These are phyloP conservation scores for Peromyscus leucopus DNA, from an alignment of 2,113 vertebrate species.

Conservation along the genomic window DNA sequence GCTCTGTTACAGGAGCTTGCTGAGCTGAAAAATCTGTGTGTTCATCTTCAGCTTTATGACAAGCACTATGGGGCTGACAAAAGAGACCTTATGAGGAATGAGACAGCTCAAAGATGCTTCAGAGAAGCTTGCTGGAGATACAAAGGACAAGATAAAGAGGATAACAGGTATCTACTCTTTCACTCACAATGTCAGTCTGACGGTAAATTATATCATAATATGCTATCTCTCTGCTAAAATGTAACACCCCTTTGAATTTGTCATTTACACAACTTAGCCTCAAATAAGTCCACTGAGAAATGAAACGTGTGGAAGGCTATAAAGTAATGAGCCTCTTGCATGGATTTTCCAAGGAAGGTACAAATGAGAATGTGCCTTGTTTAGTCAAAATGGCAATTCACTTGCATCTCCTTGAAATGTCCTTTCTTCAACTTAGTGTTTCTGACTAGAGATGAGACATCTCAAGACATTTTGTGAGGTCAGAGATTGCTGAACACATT, in stretches of 20 bases:
- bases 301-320: background rate
- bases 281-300: background rate
- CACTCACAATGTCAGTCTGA: background rate
- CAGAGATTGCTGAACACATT: background rate
- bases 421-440: background rate
- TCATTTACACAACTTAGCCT: background rate
- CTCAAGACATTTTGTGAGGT: slow-evolving; percentile 10
- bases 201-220: background rate
- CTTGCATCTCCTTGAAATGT: slow-evolving; percentile 6
- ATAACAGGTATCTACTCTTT: slow-evolving; percentile 87
- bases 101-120: slow-evolving; percentile 87
- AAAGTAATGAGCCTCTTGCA: background rate
- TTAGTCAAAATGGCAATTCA: background rate
- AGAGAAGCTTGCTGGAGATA: slow-evolving; percentile 86
- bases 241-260: background rate
- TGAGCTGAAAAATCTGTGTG: slow-evolving; percentile 85
- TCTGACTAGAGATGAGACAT: background rate
- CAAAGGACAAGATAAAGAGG: slow-evolving; percentile 88
- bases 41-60: slow-evolving; percentile 86
- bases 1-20: slow-evolving; percentile 87
- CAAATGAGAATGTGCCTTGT: background rate
- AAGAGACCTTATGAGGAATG: slow-evolving; percentile 84
- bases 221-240: background rate
- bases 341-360: background rate
- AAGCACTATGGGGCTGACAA: slow-evolving; percentile 61